Percentiles rank a stretch among this genome's conserved stretches.
Conservation (phyloP, 2,113 vertebrate genomes). For the Cyprinodon tularosa region DNA sequence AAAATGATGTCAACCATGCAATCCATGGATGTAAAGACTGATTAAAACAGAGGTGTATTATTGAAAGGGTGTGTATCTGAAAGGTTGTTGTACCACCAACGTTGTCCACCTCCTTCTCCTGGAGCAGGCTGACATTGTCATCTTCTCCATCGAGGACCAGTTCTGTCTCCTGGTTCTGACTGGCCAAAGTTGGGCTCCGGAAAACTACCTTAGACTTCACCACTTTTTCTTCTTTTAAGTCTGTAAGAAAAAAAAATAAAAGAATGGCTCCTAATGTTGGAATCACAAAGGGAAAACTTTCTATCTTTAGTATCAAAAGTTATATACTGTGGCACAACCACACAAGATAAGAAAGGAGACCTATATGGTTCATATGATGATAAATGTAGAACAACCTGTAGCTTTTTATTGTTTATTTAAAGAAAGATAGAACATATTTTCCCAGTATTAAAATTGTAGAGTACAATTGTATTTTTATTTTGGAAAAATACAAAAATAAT, state of each 20-base stretch:
- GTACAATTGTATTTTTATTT: neutral
- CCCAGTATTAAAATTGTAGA: neutral
- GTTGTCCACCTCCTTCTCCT: slow-evolving; percentile 96
- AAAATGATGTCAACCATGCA: neutral
- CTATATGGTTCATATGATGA: neutral
- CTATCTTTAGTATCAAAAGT: no score
- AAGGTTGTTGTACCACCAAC: slow-evolving; percentile 85
- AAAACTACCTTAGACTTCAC: slow-evolving; percentile 87
- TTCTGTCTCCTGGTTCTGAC: slow-evolving; percentile 89
- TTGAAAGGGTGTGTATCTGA: slow-evolving; percentile 12
- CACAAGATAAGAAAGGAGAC: neutral
- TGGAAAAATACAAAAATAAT: neutral
- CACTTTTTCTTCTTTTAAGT: slow-evolving; percentile 84
- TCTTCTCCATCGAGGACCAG: slow-evolving; percentile 94
- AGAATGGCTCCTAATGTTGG: slow-evolving; percentile 6
- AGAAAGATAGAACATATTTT: neutral
- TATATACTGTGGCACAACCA: no score
- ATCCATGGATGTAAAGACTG: neutral
- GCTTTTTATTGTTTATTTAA: neutral
- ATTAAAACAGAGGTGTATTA: neutral
- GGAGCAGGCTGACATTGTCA: slow-evolving; percentile 90
- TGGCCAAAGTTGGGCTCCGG: slow-evolving; percentile 84
- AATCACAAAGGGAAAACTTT: neutral
- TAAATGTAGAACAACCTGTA: neutral
- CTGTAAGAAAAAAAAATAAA: slow-evolving; percentile 71